Evolutionary conservation across 2,888 invertebrate species (phyloP).

Genomic region (Nasonia oneida): DNA sequence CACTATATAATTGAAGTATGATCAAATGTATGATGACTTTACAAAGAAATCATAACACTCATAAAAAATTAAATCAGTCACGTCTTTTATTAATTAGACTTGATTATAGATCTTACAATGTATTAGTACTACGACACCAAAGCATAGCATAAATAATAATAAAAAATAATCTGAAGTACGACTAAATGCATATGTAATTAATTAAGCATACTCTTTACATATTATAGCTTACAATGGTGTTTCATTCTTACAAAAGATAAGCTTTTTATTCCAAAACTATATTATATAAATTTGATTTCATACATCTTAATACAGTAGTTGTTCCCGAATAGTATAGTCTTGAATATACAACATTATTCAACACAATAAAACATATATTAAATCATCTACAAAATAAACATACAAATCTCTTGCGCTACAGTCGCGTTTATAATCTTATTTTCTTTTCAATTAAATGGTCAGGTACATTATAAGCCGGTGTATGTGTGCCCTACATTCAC

Average conservation of each 20-base stretch:
- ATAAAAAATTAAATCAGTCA: conserved; percentile 60
- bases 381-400: conserved; percentile 74
- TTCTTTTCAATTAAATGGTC: conserved; percentile 70
- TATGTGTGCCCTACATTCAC: conserved; percentile 58
- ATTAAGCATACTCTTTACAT: conserved; percentile 59
- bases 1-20: neutral
- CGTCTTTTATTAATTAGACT: conserved; percentile 62
- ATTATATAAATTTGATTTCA: conserved; percentile 66
- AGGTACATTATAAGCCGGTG: conserved; percentile 76
- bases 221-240: conserved; percentile 59
- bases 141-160: conserved; percentile 62
- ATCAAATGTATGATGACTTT: neutral
- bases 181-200: conserved; percentile 57
- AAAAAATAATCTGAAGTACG: conserved; percentile 49
- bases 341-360: conserved; percentile 72
- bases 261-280: conserved; percentile 66
- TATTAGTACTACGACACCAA: conserved; percentile 62
- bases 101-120: conserved; percentile 60
- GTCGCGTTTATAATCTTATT: conserved; percentile 61
- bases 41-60: conserved; percentile 34
- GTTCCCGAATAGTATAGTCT: conserved; percentile 68
- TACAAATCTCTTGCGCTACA: conserved; percentile 64
- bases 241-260: conserved; percentile 56
- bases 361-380: conserved; percentile 72
- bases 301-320: conserved; percentile 71